Evolutionary conservation across 1,140 invertebrate genomes (phyloP), one percentile per base, ranked within the genome.

Genomic region (Lepidostoma basale): DNA sequence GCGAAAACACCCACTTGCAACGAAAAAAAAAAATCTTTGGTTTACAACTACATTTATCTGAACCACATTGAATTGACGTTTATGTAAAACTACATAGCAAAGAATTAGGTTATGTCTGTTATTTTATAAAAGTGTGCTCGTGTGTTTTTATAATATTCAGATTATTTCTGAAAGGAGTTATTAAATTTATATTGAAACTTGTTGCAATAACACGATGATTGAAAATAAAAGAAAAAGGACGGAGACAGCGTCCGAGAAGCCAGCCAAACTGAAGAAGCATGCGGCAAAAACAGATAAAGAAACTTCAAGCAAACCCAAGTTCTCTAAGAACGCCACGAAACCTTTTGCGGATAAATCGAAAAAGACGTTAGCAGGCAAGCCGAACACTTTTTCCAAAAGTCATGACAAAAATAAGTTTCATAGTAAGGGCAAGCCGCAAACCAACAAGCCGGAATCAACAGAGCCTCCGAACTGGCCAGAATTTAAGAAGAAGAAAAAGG

Each of bases 401-500:
- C 12, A 22, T 12, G 23, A 22, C 16, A 47, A 47, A 47, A 18
- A 10, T 47, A 47, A 20, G 44, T 18, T 18, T 22, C n/a, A 22
- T 6, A 47, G 18, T 3, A 47, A 47, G 10, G 44, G 44, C 3
- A 47, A 22, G n/a, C 44, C 44, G 3, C 44, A 33, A 20, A 36
- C 5, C 10, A 36, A 36, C 33, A 36, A 36, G 33, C 10, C 14
- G 52, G 36, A 10, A 18, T 18, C 52, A 9, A 30, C 33, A 8
- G 58, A 64, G n/a, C 70, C 69, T 28, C 87, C 87, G 12, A 84
- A 91, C 75, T 93, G 92, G 91, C 77, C 83, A 12, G 85, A 90
- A 75, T 85, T 90, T 73, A 92, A 91, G 75, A 86, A 90, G 73
- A 83, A 92, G 69, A 90, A 88, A 74, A 91, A 91, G 73, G 85